Evolutionary conservation across 2,113 vertebrate species (phyloP).

Genomic region (Menidia beryllina): DNA sequence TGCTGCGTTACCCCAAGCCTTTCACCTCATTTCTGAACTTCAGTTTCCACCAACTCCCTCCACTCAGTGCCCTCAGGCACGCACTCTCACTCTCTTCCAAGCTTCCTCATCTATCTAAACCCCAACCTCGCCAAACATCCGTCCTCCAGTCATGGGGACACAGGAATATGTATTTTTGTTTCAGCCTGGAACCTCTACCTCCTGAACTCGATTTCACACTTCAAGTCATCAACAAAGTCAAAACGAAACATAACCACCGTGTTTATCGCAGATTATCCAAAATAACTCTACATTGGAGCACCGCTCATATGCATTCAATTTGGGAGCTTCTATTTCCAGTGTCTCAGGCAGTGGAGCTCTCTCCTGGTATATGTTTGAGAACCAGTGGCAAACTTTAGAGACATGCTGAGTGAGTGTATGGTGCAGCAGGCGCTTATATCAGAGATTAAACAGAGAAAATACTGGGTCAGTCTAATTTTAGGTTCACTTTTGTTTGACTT

Average conservation of each 20-base stretch:
- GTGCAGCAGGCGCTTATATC: background rate
- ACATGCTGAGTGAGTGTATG: background rate
- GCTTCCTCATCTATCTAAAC: conserved; percentile 39
- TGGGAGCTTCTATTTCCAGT: conserved; percentile 55
- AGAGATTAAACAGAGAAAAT: conserved; percentile 19
- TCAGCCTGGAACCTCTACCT: conserved; percentile 73
- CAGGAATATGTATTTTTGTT: conserved; percentile 56
- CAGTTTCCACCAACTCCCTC: conserved; percentile 24
- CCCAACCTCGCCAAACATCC: conserved; percentile 54
- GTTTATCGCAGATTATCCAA: conserved; percentile 79
- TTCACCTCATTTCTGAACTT: conserved; percentile 36
- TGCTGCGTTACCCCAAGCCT: conserved; percentile 42
- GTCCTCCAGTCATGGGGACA: conserved; percentile 52
- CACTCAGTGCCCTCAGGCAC: conserved; percentile 10
- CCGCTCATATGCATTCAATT: conserved; percentile 78
- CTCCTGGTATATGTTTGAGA: conserved; percentile 37
- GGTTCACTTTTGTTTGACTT: conserved; percentile 18
- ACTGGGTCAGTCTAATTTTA: conserved; percentile 25
- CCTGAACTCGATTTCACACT: conserved; percentile 83
- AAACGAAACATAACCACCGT: conserved; percentile 79
- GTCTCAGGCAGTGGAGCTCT: conserved; percentile 41
- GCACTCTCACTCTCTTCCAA: conserved; percentile 31
- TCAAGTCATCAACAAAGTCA: conserved; percentile 76
- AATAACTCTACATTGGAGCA: conserved; percentile 65
- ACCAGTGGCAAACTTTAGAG: conserved; percentile 19